Base-by-base conservation (phyloP, 2,797 vertebrate species). In the Sebastes hubbsi region DNA sequence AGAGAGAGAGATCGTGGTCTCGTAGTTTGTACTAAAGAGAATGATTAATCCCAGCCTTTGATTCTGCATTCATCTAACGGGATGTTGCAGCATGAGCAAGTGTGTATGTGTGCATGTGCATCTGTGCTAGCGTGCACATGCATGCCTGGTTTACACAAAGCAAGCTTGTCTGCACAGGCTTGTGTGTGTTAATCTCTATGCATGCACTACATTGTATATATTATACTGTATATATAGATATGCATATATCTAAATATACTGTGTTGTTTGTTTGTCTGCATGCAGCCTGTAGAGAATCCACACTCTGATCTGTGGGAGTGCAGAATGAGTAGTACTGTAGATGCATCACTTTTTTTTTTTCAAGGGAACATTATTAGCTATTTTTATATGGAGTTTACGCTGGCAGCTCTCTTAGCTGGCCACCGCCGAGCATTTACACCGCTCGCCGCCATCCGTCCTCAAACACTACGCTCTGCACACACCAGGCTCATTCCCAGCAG, bases 21-120 rank as follows among this genome's bases (percentile, higher is more conserved):
- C 24, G 11, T 82, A 88, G 86, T 92, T 91, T 90, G 80, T 86
- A 80, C 83, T 87, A 89, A 92, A 91, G 88, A 92, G 90, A 93
- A 92, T 93, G 89, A 92, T 90, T 93, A 88, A 94, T 94, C 89
- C 83, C 63, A 79, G 82, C 76, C 90, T 92, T 92, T 94, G 90
- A 93, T 92, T 91, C 84, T 83, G 81, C 84, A 84, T 89, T 91
- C 85, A 88, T 92, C 80, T 65, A 75, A 90, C n/a, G 77, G 84
- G 83, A 89, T 81, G 82, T 80, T 92, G 84, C 82, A 82, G 84
- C 76, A 83, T 64, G 84, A 84, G 86, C 22, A 56, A 78, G 73
- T 82, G 76, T 75, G 73, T 73, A 18, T 55, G n/a, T 73, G 64
- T 62, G 75, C 30, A 62, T 55, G 70, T 72, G 54, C 59, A 62